Evolutionary conservation across 2,113 vertebrate species (phyloP), one percentile per base, ranked within the genome.

Genomic region (Dicaeum eximium): DNA sequence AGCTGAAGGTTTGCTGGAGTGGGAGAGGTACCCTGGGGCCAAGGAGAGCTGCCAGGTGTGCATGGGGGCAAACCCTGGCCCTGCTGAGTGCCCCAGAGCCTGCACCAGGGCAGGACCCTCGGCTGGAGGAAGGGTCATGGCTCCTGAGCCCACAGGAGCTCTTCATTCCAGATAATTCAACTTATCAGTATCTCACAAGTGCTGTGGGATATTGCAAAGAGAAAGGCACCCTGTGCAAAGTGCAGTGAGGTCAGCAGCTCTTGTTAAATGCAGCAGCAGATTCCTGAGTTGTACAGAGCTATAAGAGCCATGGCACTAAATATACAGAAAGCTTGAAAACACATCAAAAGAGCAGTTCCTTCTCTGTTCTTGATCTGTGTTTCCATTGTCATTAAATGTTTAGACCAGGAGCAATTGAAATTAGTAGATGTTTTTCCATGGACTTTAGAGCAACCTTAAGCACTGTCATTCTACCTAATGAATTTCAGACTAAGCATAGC

Each of bases 1-100:
- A 77, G 69, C 72, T 74, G 91, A 73, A 35, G 60, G 27, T 56
- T 20, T 78, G 38, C 82, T 70, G 60, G 60, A 58, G 60, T 21
- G 27, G 81, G 27, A 87, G 78, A 89, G 50, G 85, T 65, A 40
- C 86, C 21, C 9, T 42, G 38, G 25, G 66, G 50, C 74, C 70
- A 45, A 42, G 53, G 57, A 60, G 42, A 75, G 53, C n/a, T 86
- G 80, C 58, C 2, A 0, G 5, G 38, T 28, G 47, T 62, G 56
- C 16, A 0, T 4, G 50, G 28, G 21, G 54, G 10, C 56, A 80
- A 78, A 48, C 2, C n/a, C 28, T 56, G 4, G 0, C 35, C 42
- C 51, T 74, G 84, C 56, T 62, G 37, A 1, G 58, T 8, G 35
- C 31, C 35, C 69, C 66, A 5, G 31, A 33, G 60, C 12, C 77